Evolutionary conservation across 35 echinoderm and acorn worm genomes (phyloP).

Genomic region (Lytechinus variegatus): DNA sequence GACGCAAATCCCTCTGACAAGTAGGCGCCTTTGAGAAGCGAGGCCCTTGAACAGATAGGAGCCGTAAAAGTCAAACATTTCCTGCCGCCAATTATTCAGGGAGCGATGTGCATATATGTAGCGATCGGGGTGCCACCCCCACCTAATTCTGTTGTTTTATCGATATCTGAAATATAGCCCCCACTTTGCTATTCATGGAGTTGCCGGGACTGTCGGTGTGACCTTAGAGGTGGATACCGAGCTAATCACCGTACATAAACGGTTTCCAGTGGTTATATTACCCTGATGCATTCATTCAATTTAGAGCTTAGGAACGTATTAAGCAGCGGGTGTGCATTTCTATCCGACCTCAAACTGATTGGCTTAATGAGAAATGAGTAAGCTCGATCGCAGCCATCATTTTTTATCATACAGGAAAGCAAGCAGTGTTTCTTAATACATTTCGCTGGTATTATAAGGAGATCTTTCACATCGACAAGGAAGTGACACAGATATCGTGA

Average conservation of each 20-base stretch:
- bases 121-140: background rate
- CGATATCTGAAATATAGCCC: background rate
- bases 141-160: background rate
- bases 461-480: background rate
- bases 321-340: background rate
- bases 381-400: background rate
- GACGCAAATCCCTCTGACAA: background rate
- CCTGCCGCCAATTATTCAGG: background rate
- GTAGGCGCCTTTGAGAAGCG: background rate
- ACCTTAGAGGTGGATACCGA: background rate
- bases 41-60: background rate
- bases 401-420: background rate
- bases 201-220: background rate
- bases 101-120: background rate
- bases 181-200: background rate
- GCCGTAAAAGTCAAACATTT: slow-evolving; percentile 13
- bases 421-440: background rate
- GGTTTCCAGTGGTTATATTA: background rate
- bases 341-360: slow-evolving; percentile 3
- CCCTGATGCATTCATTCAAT: background rate
- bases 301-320: background rate
- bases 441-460: background rate
- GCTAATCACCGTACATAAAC: background rate
- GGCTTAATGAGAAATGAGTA: background rate
- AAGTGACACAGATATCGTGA: background rate